phyloP scores from a whole-genome alignment of 37 sponge, comb jelly and placozoan genomes.

The Tethya wilhelma region DNA sequence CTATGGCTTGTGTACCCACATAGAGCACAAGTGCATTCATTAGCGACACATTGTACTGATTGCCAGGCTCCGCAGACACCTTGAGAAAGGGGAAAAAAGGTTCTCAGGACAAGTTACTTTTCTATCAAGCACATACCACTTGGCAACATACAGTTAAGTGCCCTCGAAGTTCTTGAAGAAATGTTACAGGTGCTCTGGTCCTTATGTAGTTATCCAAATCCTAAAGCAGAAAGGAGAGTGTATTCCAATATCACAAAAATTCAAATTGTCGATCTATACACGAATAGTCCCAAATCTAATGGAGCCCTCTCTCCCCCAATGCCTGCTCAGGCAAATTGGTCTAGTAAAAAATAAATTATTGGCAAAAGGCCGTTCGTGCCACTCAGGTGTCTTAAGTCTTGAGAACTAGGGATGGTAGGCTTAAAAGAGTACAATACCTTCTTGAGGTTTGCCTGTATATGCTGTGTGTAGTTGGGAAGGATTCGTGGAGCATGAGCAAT shows the following conservation, averaged over 20 bases:
- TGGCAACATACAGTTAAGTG: slow-evolving; percentile 45
- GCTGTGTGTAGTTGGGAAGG: slow-evolving; percentile 77
- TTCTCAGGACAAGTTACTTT: not conserved
- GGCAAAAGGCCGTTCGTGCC: no score
- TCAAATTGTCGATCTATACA: no score
- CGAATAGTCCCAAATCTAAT: no score
- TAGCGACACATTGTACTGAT: slow-evolving; percentile 92
- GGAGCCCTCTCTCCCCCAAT: no score
- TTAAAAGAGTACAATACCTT: no score
- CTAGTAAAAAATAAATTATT: no score
- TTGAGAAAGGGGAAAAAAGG: not conserved
- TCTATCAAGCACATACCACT: not conserved
- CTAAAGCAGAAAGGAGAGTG: slow-evolving; percentile 17
- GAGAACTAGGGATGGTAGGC: no score
- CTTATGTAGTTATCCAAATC: slow-evolving; percentile 90
- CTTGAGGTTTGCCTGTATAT: slow-evolving; percentile 85
- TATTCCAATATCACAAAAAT: not conserved
- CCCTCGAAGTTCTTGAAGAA: slow-evolving; percentile 84
- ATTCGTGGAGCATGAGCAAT: slow-evolving; percentile 94
- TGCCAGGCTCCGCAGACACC: slow-evolving; percentile 84
- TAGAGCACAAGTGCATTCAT: slow-evolving; percentile 96
- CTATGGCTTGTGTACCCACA: slow-evolving; percentile 94
- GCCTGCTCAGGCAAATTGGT: no score
- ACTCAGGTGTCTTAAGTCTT: no score
- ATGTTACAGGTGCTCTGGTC: slow-evolving; percentile 89